Evolutionary conservation across 2,113 vertebrate genomes (phyloP).

Genomic region (Rhombomys opimus): DNA sequence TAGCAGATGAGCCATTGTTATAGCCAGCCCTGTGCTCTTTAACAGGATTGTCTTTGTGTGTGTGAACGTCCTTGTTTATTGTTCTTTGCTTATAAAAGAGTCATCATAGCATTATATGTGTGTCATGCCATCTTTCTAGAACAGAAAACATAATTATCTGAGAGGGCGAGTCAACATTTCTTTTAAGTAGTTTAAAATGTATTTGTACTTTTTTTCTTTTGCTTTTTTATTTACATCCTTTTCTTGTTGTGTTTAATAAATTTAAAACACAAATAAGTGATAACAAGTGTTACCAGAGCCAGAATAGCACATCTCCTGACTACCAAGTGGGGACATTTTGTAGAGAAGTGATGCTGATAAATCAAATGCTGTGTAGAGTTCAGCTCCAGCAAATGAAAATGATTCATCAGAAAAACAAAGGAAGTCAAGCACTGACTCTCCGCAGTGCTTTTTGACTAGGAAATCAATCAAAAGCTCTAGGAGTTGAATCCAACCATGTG

Average conservation of each 20-base stretch:
- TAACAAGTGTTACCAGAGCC: conserved; percentile 65
- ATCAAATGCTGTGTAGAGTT: conserved; percentile 76
- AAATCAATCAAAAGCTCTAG: conserved; percentile 78
- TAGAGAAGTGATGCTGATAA: conserved; percentile 71
- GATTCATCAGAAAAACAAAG: conserved; percentile 80
- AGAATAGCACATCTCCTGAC: conserved; percentile 58
- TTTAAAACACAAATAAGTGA: conserved; percentile 72
- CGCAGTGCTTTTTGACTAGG: conserved; percentile 71
- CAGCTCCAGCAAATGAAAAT: conserved; percentile 82
- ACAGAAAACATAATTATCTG: background rate
- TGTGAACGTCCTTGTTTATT: background rate
- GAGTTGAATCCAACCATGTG: conserved; percentile 70
- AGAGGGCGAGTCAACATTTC: background rate
- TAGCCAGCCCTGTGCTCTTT: background rate
- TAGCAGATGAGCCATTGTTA: background rate
- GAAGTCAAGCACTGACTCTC: conserved; percentile 76
- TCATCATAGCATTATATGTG: background rate
- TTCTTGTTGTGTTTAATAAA: conserved; percentile 65
- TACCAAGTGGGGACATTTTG: conserved; percentile 56
- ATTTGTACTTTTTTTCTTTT: conserved; percentile 13
- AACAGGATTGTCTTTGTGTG: background rate
- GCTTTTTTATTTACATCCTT: conserved; percentile 35
- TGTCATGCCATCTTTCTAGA: background rate
- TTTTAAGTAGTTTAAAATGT: conserved; percentile 48
- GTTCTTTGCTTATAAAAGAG: background rate